Evolutionary conservation across 92 coral and sea anemone species (phyloP), one percentile per base, ranked within the genome.

Genomic region (Epizoanthus ramosus): DNA sequence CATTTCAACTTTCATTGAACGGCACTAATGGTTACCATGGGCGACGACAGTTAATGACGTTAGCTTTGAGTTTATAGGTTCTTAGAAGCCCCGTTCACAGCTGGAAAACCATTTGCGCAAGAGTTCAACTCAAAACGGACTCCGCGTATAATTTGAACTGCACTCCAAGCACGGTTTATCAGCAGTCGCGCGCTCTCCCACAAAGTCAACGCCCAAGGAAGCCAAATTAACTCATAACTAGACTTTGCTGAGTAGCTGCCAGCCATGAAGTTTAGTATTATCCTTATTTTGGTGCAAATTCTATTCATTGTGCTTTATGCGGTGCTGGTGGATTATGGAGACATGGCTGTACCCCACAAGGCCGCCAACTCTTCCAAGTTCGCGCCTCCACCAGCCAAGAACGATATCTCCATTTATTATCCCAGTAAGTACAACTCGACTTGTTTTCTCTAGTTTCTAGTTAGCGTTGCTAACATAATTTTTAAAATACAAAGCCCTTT

Each of bases 241-340:
- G 0, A 28, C 31, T 6, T 21, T 33, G 47, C 72, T 18, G n/a
- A 76, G 17, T 15, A 18, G 21, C 18, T 39, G 47, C 10, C 33
- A 70, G 63, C 22, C 21, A 77, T 77, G 82, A 77, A 77, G 71
- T 77, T 77, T 16, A 77, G 82, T 22, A 31, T 77, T 21, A 16
- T 77, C 45, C 82, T 77, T 13, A 53, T 25, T 23, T 59, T 77
- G 18, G 16, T 77, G 43, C 82, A 77, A 39, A 41, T 41, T 19
- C 60, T 77, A 8, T 63, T 77, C 16, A 77, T 77, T 13, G 68
- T 77, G 16, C 37, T 77, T 35, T 77, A 77, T 37, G 82, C 71
- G 2, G 82, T 77, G 16, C 9, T 77, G 71, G 82, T 77, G 35
- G 82, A 77, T 59, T 77, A 77, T 21, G 82, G 82, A 35, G 82